Conservation (phyloP, 2,113 vertebrate species). For the Raphicerus campestris region DNA sequence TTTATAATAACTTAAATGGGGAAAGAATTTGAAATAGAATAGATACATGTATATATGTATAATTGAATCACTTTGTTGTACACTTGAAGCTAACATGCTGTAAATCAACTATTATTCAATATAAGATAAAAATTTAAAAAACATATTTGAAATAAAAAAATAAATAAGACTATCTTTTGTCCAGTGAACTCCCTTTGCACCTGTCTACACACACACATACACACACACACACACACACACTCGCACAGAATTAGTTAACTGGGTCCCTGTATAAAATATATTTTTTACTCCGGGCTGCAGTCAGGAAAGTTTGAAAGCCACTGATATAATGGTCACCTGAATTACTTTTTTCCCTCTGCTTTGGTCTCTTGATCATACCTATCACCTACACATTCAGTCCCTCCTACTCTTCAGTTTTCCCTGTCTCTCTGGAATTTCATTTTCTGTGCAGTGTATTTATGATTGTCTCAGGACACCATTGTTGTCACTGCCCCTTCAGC, state of each 20-base stretch:
- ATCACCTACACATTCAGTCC: background rate
- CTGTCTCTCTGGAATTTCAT: background rate
- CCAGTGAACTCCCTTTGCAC: background rate
- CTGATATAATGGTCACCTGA: background rate
- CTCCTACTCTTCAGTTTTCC: background rate
- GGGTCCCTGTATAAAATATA: background rate
- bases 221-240: background rate
- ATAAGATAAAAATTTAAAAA: background rate
- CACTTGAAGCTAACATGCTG: background rate
- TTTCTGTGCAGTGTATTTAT: background rate
- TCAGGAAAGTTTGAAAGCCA: background rate
- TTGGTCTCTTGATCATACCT: background rate
- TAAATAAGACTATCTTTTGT: background rate
- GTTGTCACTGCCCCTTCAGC: background rate
- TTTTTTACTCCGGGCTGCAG: background rate
- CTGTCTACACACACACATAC: background rate
- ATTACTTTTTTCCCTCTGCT: background rate
- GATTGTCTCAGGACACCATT: background rate
- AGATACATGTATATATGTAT: background rate
- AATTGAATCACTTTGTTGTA: background rate
- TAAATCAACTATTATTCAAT: background rate
- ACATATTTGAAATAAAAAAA: background rate
- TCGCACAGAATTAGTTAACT: background rate
- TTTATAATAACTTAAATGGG: background rate
- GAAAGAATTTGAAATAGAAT: background rate